Evolutionary conservation across 2,113 vertebrate species (phyloP).

Genomic region (Ranitomeya variabilis): DNA sequence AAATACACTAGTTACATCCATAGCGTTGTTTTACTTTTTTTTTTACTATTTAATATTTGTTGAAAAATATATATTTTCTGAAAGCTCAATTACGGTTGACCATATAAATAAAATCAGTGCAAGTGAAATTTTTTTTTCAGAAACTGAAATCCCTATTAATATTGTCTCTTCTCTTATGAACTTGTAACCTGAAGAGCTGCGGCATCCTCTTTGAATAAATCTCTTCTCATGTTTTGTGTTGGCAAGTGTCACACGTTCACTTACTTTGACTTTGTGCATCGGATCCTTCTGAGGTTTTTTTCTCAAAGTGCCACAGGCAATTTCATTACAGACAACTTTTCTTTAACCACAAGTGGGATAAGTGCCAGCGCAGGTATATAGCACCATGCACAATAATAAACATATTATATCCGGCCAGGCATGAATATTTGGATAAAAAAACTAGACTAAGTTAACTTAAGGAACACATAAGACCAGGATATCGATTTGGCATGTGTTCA

Average conservation of each 20-base stretch:
- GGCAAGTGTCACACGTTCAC: not conserved
- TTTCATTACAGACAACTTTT: not conserved
- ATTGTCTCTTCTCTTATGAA: not conserved
- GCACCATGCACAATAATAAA: not conserved
- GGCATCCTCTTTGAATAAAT: not conserved
- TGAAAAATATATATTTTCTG: not conserved
- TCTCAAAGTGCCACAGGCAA: constrained; percentile 25
- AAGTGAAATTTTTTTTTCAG: not conserved
- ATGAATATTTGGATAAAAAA: not conserved
- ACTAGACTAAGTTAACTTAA: not conserved
- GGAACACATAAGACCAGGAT: not conserved
- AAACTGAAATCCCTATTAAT: not conserved
- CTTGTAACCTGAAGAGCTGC: not conserved
- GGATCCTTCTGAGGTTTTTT: not conserved
- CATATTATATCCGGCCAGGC: not conserved
- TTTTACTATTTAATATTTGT: not conserved
- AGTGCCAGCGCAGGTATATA: not conserved
- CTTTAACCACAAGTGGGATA: constrained; percentile 9
- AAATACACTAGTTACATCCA: too few relatives aligned
- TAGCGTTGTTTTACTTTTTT: too few relatives aligned
- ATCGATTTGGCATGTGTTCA: not conserved
- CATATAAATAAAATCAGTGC: not conserved
- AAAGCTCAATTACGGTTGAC: not conserved
- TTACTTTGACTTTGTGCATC: not conserved
- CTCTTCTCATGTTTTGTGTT: not conserved